Percentiles rank a stretch among this genome's conserved stretches.
Conservation (phyloP, 2,113 vertebrate species). For the Sceloporus undulatus region DNA sequence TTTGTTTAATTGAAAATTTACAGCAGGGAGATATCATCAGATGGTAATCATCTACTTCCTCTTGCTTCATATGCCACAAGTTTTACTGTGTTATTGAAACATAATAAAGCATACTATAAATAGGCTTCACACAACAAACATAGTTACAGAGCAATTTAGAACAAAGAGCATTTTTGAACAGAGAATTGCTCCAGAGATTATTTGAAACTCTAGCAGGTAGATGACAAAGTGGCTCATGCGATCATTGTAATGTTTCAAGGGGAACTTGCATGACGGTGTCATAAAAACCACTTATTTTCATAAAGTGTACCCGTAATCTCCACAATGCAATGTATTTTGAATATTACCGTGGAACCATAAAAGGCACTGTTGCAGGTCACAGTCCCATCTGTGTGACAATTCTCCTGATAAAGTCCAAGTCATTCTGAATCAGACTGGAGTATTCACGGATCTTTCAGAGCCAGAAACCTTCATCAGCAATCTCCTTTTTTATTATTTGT, state of each 20-base stretch:
- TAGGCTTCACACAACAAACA: neutral
- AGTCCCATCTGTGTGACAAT: no score
- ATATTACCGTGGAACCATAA: neutral
- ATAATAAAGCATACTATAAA: neutral
- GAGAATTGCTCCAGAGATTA: neutral
- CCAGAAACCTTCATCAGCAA: neutral
- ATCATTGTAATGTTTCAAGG: neutral
- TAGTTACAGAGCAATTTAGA: neutral
- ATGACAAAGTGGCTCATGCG: neutral
- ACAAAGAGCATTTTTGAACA: neutral
- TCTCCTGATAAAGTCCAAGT: neutral
- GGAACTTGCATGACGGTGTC: neutral
- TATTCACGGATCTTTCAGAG: neutral
- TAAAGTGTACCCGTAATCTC: neutral
- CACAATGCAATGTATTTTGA: neutral
- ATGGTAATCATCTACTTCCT: slow-evolving; percentile 5
- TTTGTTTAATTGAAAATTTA: neutral
- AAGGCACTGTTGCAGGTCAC: neutral
- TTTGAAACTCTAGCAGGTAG: neutral
- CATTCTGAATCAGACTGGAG: neutral
- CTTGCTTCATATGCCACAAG: neutral
- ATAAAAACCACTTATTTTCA: neutral
- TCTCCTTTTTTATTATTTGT: neutral
- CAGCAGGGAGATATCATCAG: neutral
- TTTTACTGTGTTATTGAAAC: neutral